Evolutionary conservation across 2,888 invertebrate genomes (phyloP), one percentile per base, ranked within the genome.

Genomic region (Steromphala cineraria): DNA sequence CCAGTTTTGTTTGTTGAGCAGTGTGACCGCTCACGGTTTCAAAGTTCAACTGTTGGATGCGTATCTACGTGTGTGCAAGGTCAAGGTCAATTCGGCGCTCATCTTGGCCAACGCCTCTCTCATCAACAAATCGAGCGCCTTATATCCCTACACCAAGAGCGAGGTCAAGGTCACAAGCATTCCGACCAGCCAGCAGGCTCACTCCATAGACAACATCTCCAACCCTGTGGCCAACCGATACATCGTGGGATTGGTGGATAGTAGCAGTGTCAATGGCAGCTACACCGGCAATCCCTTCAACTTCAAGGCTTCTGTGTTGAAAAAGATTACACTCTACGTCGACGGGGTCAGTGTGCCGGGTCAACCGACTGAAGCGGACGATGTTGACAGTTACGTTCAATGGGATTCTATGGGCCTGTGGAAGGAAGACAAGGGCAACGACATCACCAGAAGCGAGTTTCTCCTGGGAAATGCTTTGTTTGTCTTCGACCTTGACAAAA

Each of bases 111-210:
- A 71, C 7, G 5, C 7, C n/a, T 56, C 56, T 1, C 56, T 40
- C 2, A 15, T 71, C 4, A 2, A 71, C 0, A 71, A 21, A 0
- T 71, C 40, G 13, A 71, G 36, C n/a, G 71, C 40, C 17, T 17
- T 71, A 0, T 71, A 71, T 7, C 71, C 71, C 0, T 40, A 36
- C 28, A n/a, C 28, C n/a, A 71, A 71, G 31, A 71, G 36, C 40
- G 71, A 71, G n/a, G 71, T 71, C n/a, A 71, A 71, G 40, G 40
- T 71, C 31, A 71, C 71, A 8, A 71, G 71, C 40, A 56, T 56
- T 10, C 56, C 56, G 56, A 56, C n/a, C 19, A 21, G 10, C 10
- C n/a, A 56, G 56, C 56, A 21, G n/a, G 21, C 21, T 21, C 56
- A 56, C 21, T 1, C 56, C 21, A 21, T 56, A 8, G 56, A 56